A percentile compares a stretch with the other conserved stretches of the same genome.
Conservation (phyloP, 1,140 invertebrate genomes). For the Papilio xuthus region DNA sequence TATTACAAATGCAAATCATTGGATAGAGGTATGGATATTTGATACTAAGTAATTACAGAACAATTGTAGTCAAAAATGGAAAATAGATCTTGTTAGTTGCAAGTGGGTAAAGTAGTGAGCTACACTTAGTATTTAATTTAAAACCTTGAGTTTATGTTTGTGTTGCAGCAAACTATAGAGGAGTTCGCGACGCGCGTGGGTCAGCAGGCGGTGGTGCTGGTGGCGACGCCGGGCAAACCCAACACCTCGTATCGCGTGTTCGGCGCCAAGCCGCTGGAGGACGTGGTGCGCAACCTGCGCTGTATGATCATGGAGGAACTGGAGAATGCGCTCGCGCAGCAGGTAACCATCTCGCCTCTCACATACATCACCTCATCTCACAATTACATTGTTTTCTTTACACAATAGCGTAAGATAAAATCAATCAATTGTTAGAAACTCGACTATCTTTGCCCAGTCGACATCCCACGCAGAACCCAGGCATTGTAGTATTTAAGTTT, state of each 20-base stretch:
- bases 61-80: too few species aligned
- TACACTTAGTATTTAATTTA: too few species aligned
- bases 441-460: too few species aligned
- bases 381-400: background rate
- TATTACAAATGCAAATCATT: too few species aligned
- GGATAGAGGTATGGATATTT: too few species aligned
- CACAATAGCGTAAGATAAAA: too few species aligned
- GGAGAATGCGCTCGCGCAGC: slow-evolving; percentile 95
- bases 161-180: slow-evolving; percentile 94
- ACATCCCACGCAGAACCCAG: too few species aligned
- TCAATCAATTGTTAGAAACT: too few species aligned
- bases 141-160: background rate
- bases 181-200: slow-evolving; percentile 98
- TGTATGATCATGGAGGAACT: slow-evolving; percentile 97
- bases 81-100: too few species aligned
- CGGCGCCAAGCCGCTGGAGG: slow-evolving; percentile 97
- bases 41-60: too few species aligned
- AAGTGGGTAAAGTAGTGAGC: too few species aligned
- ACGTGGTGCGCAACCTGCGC: slow-evolving; percentile 95
- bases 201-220: slow-evolving; percentile 98
- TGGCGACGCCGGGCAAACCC: slow-evolving; percentile 98
- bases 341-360: slow-evolving; percentile 55
- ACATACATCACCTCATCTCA: background rate
- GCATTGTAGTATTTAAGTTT: too few species aligned
- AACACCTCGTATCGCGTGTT: slow-evolving; percentile 98